phyloP scores from a whole-genome alignment of 2,888 invertebrate genomes.

The Torymus texanus region DNA sequence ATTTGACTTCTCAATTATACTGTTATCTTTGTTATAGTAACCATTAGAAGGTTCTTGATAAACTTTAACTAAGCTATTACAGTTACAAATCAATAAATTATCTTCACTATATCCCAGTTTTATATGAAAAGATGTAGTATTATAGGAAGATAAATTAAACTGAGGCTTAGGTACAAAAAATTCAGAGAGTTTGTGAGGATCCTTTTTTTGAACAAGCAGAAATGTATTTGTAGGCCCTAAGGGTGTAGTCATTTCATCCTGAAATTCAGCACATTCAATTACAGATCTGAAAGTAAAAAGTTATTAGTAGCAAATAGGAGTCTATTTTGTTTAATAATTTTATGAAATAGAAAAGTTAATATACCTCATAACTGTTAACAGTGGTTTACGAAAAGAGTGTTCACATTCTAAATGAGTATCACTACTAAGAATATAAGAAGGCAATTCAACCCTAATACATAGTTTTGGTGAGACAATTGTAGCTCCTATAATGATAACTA shows the following conservation, averaged over 20 bases:
- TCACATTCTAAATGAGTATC: slow-evolving; percentile 67
- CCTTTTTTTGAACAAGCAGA: slow-evolving; percentile 70
- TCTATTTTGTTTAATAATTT: neutral
- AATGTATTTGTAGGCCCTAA: slow-evolving; percentile 72
- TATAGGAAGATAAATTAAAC: slow-evolving; percentile 61
- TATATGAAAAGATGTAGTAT: slow-evolving; percentile 63
- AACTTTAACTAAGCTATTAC: slow-evolving; percentile 64
- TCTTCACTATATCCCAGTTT: slow-evolving; percentile 63
- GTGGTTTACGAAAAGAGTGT: slow-evolving; percentile 70
- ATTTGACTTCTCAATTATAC: slow-evolving; percentile 42
- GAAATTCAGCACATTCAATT: slow-evolving; percentile 69
- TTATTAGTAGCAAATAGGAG: too few species aligned
- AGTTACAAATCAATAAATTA: slow-evolving; percentile 61
- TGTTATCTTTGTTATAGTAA: slow-evolving; percentile 50
- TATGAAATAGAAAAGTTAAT: slow-evolving; percentile 31
- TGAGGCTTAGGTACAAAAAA: slow-evolving; percentile 72
- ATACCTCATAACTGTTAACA: slow-evolving; percentile 72
- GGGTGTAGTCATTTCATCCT: slow-evolving; percentile 68
- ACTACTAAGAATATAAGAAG: slow-evolving; percentile 66
- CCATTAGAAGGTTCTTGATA: slow-evolving; percentile 63
- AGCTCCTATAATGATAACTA: slow-evolving; percentile 72
- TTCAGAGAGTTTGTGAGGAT: slow-evolving; percentile 65
- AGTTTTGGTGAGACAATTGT: slow-evolving; percentile 72
- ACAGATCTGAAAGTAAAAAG: slow-evolving; percentile 67
- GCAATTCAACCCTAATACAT: slow-evolving; percentile 67